Percentiles rank a stretch among this genome's conserved stretches.
phyloP scores from a whole-genome alignment of 2,797 vertebrate genomes.

The Premnoplex brunnescens region DNA sequence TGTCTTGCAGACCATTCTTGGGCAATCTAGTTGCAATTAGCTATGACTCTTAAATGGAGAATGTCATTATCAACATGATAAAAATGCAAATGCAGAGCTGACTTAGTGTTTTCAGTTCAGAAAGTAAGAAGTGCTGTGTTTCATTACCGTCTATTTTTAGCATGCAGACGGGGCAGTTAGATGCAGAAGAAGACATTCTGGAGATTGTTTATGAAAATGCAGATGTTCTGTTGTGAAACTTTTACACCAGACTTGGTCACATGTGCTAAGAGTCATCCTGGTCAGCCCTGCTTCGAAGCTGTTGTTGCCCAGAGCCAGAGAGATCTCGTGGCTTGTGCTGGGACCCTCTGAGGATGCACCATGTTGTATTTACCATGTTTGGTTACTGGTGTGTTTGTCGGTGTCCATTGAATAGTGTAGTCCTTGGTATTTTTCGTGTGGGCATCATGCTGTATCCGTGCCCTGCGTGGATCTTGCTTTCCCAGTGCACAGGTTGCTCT shows the following conservation, averaged over 20 bases:
- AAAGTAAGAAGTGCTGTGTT: neutral
- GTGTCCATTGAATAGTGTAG: neutral
- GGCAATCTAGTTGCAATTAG: neutral
- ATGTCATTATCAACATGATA: neutral
- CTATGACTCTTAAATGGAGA: neutral
- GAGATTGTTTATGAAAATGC: neutral
- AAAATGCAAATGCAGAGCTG: neutral
- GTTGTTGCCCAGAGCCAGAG: neutral
- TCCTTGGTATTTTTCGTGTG: neutral
- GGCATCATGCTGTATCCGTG: neutral
- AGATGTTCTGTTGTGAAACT: neutral
- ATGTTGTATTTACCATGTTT: neutral
- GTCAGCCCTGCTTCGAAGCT: neutral
- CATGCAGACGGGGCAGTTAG: neutral
- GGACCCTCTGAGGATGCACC: neutral
- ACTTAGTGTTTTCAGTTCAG: neutral
- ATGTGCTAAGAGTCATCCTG: neutral
- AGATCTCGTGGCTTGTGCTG: neutral
- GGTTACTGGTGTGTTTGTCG: neutral
- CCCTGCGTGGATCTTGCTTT: neutral
- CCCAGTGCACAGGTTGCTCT: neutral
- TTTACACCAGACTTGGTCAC: neutral
- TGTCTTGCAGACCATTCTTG: neutral
- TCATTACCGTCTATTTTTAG: neutral
- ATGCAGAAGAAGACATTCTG: neutral